Percentiles rank a stretch among this genome's conserved stretches.
phyloP scores from a whole-genome alignment of 2,888 invertebrate genomes.

The Esperia sulphurella region DNA sequence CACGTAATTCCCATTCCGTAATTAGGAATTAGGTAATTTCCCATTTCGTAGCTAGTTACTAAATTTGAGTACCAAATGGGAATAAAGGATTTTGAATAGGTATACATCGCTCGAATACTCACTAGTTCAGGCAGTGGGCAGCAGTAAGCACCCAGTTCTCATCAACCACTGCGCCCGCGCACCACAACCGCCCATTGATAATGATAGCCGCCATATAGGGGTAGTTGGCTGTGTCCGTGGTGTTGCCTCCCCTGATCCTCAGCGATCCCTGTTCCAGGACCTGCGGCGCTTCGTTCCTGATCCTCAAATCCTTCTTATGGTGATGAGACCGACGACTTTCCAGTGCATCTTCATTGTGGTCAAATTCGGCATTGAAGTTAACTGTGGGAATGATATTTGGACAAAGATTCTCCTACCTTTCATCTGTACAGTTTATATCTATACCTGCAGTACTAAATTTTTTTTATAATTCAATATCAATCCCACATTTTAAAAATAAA shows the following conservation, averaged over 20 bases:
- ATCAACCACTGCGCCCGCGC: slow-evolving; percentile 65
- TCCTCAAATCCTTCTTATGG: slow-evolving; percentile 23
- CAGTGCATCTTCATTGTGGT: slow-evolving; percentile 12
- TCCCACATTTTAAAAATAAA: no score
- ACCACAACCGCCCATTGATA: slow-evolving; percentile 65
- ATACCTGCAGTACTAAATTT: no score
- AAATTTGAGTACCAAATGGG: no score
- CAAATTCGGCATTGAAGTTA: slow-evolving; percentile 24
- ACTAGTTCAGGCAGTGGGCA: slow-evolving; percentile 71
- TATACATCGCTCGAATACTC: slow-evolving; percentile 37
- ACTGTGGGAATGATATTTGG: slow-evolving; percentile 19
- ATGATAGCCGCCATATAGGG: slow-evolving; percentile 69
- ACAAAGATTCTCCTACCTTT: no score
- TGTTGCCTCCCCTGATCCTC: slow-evolving; percentile 45
- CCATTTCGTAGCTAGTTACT: no score
- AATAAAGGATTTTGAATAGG: no score
- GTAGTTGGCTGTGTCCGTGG: slow-evolving; percentile 50
- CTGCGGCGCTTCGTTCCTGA: slow-evolving; percentile 34
- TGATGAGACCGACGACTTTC: slow-evolving; percentile 23
- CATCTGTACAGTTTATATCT: no score
- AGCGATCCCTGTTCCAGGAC: slow-evolving; percentile 18
- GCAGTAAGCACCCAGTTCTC: slow-evolving; percentile 67
- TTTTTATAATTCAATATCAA: no score
- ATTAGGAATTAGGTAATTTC: no score
- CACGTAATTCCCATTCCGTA: no score